Evolutionary conservation across 2,113 vertebrate species (phyloP).

Genomic region (Tylochromis polylepis): DNA sequence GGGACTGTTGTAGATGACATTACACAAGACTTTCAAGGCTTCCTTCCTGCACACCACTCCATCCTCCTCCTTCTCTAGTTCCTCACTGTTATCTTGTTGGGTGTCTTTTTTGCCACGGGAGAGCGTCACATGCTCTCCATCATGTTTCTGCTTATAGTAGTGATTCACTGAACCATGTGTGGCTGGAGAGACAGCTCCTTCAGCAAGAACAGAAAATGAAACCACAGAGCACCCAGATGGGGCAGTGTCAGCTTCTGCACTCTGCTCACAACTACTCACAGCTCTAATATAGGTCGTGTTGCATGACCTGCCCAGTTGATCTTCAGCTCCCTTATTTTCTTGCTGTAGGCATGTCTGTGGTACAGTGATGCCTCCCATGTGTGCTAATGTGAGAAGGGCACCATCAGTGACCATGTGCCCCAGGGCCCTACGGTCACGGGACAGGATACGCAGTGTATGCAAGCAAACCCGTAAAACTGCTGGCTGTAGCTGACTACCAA

Average conservation of each 20-base stretch:
- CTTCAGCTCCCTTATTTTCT: background rate
- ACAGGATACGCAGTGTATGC: constrained; percentile 59
- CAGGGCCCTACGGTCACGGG: constrained; percentile 57
- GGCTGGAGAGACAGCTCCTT: background rate
- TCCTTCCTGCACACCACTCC: constrained; percentile 57
- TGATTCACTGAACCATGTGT: background rate
- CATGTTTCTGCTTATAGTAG: background rate
- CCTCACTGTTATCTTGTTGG: constrained; percentile 32
- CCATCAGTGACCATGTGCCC: constrained; percentile 46
- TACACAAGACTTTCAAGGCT: constrained; percentile 63
- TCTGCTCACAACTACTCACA: background rate
- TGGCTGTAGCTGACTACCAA: constrained; percentile 40
- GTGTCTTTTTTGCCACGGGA: constrained; percentile 41
- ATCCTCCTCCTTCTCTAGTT: constrained; percentile 22
- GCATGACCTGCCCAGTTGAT: background rate
- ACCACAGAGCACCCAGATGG: background rate
- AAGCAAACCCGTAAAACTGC: constrained; percentile 43
- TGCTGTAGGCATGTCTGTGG: background rate
- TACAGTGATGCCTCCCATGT: constrained; percentile 41
- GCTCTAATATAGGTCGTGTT: background rate
- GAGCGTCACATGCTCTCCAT: background rate
- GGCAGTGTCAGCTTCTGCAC: background rate
- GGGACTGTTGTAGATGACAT: constrained; percentile 65
- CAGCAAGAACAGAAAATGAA: background rate
- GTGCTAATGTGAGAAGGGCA: constrained; percentile 48